phyloP scores from a whole-genome alignment of 2,113 vertebrate genomes.

The Percopsis transmontana region DNA sequence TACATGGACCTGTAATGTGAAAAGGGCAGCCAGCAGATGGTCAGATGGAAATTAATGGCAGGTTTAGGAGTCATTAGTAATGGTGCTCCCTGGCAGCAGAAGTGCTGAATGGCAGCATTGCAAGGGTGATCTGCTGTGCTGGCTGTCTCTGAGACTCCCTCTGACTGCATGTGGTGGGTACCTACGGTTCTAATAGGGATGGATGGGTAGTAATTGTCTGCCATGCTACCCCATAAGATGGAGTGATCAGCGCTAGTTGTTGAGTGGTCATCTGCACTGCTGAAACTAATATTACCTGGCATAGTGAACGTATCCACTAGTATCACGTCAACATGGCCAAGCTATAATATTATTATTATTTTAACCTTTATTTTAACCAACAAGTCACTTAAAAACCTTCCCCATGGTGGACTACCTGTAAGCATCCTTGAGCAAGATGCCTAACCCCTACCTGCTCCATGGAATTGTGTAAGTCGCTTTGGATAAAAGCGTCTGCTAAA shows the following conservation, averaged over 20 bases:
- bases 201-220: conserved; percentile 33
- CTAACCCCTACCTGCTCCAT: too few relatives aligned
- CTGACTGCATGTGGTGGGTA: conserved; percentile 23
- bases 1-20: conserved; percentile 44
- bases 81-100: conserved; percentile 38
- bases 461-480: too few relatives aligned
- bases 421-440: too few relatives aligned
- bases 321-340: too few relatives aligned
- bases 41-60: conserved; percentile 54
- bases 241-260: conserved; percentile 62
- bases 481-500: too few relatives aligned
- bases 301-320: conserved; percentile 21
- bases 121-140: conserved; percentile 41
- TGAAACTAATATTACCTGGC: conserved; percentile 15
- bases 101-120: conserved; percentile 45
- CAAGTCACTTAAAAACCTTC: too few relatives aligned
- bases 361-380: too few relatives aligned
- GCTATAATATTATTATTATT: conserved; percentile 28
- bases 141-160: conserved; percentile 39
- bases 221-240: conserved; percentile 31
- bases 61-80: conserved; percentile 66
- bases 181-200: conserved; percentile 38
- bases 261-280: conserved; percentile 61
- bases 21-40: conserved; percentile 54
- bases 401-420: too few relatives aligned